Base-by-base conservation (phyloP, 2,888 invertebrate species). In the Drosophila subsilvestris region DNA sequence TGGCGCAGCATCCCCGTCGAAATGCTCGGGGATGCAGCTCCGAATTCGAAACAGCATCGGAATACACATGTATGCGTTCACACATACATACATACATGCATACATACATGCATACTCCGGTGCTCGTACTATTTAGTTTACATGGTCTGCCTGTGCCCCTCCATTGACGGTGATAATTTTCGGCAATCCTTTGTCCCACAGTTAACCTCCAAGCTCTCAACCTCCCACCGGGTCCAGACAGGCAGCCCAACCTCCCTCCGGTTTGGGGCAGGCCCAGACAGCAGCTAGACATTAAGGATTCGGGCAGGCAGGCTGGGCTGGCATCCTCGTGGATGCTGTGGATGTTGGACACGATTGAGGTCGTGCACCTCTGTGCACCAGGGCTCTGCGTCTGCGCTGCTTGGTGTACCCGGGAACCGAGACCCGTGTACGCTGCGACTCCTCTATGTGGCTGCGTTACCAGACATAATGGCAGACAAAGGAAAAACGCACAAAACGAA, bases 361-460 rank as follows among this genome's bases (percentile, higher is more conserved):
- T 90, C 90, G 90, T 90, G 86, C 83, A 90, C 90, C 90, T 90
- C 79, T 72, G 65, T 74, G 69, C 37, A 37, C 75, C 72, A 44
- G 73, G 78, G 61, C 56, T 29, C 50, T 55, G 51, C 78, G 85
- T 57, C 80, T 83, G 83, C 83, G 83, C 83, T 32, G 32, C 12
- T 86, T 87, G 83, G 48, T 10, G 17, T 27, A 12, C 44, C 45
- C 54, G 65, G 65, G 65, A 22, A 22, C 22, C 22, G 22, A 22
- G 22, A 22, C 22, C 22, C 22, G 22, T 22, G 22, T 22, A n/a
- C n/a, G 22, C 22, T 22, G 22, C 22, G 22, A 67, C 55, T 66
- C 65, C 63, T 73, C 55, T 82, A 77, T 82, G 83, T 86, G 65
- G 65, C 54, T 69, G 86, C 85, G 88, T 83, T 80, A 81, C 83